A percentile compares a stretch with the other conserved stretches of the same genome.
phyloP scores from a whole-genome alignment of 2,888 invertebrate genomes.

The Ochropleura plecta region DNA sequence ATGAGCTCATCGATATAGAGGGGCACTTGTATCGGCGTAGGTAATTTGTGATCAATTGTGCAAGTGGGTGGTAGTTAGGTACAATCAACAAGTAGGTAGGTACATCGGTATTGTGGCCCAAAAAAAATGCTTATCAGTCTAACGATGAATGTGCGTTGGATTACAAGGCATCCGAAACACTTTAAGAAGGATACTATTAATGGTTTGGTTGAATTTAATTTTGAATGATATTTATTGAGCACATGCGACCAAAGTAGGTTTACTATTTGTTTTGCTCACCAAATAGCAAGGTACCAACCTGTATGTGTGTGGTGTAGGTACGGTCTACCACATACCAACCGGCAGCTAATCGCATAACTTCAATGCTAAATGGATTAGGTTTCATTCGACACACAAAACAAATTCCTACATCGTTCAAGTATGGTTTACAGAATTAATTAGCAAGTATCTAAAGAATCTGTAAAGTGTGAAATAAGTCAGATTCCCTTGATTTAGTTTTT shows the following conservation, averaged over 20 bases:
- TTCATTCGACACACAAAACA: slow-evolving; percentile 58
- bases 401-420: slow-evolving; percentile 52
- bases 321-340: slow-evolving; percentile 39
- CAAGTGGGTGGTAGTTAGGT: slow-evolving; percentile 49
- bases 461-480: slow-evolving; percentile 37
- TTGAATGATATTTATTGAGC: neutral
- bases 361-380: slow-evolving; percentile 59
- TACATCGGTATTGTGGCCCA: neutral
- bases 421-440: slow-evolving; percentile 36
- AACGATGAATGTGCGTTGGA: neutral
- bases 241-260: neutral
- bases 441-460: slow-evolving; percentile 34
- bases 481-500: slow-evolving; percentile 14
- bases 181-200: neutral
- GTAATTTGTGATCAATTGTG: slow-evolving; percentile 76
- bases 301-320: slow-evolving; percentile 9
- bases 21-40: slow-evolving; percentile 76
- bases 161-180: neutral
- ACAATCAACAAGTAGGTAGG: neutral
- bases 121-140: slow-evolving; percentile 16
- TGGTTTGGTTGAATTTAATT: neutral
- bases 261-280: slow-evolving; percentile 20
- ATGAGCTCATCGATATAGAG: slow-evolving; percentile 86
- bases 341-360: slow-evolving; percentile 57
- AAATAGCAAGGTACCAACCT: slow-evolving; percentile 17